phyloP scores from a whole-genome alignment of 1,140 invertebrate genomes.

The Zaprionus africanus region DNA sequence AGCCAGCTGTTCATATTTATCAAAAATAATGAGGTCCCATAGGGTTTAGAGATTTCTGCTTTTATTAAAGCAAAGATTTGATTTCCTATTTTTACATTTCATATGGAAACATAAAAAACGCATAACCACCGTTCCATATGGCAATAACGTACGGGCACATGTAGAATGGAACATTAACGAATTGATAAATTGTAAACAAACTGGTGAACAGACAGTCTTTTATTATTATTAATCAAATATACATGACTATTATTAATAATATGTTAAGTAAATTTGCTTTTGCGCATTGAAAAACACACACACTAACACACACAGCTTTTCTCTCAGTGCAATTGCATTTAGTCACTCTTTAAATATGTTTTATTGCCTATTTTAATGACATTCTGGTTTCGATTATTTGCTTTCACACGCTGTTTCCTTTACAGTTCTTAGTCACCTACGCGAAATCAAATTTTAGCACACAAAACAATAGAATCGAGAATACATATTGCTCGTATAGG shows the following conservation, averaged over 20 bases:
- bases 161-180: neutral
- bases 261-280: neutral
- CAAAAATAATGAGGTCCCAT: slow-evolving; percentile 4
- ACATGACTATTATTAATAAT: neutral
- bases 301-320: neutral
- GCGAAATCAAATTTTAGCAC: slow-evolving; percentile 5
- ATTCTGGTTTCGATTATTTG: slow-evolving; percentile 21
- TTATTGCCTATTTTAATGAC: slow-evolving; percentile 25
- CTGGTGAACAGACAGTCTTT: slow-evolving; percentile 4
- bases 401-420: slow-evolving; percentile 21
- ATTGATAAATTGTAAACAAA: slow-evolving; percentile 6
- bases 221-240: slow-evolving; percentile 1
- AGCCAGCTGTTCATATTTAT: slow-evolving; percentile 11
- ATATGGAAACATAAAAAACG: slow-evolving; percentile 5
- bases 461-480: neutral
- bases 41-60: neutral
- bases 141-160: slow-evolving; percentile 3
- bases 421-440: slow-evolving; percentile 21
- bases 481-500: neutral
- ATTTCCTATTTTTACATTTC: slow-evolving; percentile 5
- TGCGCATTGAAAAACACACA: neutral
- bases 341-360: slow-evolving; percentile 36
- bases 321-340: slow-evolving; percentile 31
- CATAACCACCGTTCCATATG: slow-evolving; percentile 6
- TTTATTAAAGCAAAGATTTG: slow-evolving; percentile 2